These are phyloP conservation scores for Allobates femoralis DNA, from an alignment of 2,797 vertebrate genomes.

Conservation along the genomic window DNA sequence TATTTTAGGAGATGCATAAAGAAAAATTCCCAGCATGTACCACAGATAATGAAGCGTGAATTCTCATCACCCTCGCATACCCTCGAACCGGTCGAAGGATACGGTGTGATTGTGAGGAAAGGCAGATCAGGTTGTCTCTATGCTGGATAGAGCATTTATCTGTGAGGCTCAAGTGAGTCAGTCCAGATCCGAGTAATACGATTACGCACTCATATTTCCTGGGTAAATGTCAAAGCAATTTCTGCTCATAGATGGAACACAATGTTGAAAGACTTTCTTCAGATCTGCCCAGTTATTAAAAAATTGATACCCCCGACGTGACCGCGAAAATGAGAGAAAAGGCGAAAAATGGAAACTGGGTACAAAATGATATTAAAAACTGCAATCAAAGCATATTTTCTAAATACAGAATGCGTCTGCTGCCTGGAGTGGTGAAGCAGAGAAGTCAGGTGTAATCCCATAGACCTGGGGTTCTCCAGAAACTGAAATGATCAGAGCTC, in stretches of 20 bases:
- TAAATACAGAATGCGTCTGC: neutral
- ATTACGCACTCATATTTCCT: constrained; percentile 56
- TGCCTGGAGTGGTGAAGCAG: constrained; percentile 22
- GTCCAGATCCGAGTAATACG: constrained; percentile 38
- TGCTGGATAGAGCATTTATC: constrained; percentile 35
- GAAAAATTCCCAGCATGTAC: neutral
- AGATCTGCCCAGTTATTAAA: constrained; percentile 53
- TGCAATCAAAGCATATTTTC: constrained; percentile 27
- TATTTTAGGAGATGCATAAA: neutral
- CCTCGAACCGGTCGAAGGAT: neutral
- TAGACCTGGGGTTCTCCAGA: neutral
- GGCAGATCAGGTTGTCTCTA: constrained; percentile 21
- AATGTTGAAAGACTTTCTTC: constrained; percentile 41
- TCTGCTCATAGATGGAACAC: constrained; percentile 28
- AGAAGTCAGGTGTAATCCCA: constrained; percentile 18
- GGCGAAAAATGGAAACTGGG: constrained; percentile 37
- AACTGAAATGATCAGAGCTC: neutral
- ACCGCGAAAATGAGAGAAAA: constrained; percentile 24
- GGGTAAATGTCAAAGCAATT: constrained; percentile 59
- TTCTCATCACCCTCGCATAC: neutral
- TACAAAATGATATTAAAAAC: constrained; percentile 24
- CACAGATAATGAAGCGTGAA: neutral
- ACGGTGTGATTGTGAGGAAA: neutral
- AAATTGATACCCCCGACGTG: constrained; percentile 42
- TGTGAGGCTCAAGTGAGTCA: constrained; percentile 45